Conservation (phyloP, 2,888 invertebrate genomes). For the Drosophila infuscata region DNA sequence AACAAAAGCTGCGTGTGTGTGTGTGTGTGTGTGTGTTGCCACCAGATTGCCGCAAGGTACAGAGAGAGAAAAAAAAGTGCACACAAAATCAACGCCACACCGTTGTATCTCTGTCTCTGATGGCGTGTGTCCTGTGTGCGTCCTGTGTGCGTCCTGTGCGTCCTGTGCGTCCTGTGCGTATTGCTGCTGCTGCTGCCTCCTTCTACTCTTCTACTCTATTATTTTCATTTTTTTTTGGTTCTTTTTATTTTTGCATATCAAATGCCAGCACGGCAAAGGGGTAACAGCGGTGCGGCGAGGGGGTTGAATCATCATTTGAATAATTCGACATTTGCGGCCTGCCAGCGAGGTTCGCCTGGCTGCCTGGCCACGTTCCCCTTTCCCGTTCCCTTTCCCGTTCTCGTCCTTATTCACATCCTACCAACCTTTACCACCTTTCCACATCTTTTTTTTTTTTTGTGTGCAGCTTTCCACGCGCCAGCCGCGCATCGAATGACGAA, state of each 20-base stretch:
- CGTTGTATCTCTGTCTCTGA: constrained; percentile 57
- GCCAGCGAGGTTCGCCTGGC: constrained; percentile 43
- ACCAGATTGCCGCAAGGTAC: constrained; percentile 76
- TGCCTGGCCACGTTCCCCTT: constrained; percentile 10
- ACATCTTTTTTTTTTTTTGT: constrained; percentile 29
- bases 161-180: constrained; percentile 61
- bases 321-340: constrained; percentile 79
- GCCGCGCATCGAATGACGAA: constrained; percentile 80
- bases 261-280: constrained; percentile 55
- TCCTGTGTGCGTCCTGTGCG: constrained; percentile 63
- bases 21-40: constrained; percentile 59
- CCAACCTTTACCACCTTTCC: constrained; percentile 43
- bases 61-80: constrained; percentile 61
- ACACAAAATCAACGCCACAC: constrained; percentile 70
- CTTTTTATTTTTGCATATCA: constrained; percentile 66
- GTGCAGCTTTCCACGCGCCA: constrained; percentile 74
- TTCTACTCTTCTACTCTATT: constrained; percentile 16
- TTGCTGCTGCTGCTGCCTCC: constrained; percentile 23
- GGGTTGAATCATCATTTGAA: constrained; percentile 80
- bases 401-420: constrained; percentile 24
- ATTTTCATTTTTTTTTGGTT: constrained; percentile 2
- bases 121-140: constrained; percentile 61
- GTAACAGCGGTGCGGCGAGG: constrained; percentile 51
- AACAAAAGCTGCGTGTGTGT: constrained; percentile 19
- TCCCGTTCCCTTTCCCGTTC: constrained; percentile 6